Base-by-base conservation (phyloP, 2,797 vertebrate species). In the Eulemur rubriventer region DNA sequence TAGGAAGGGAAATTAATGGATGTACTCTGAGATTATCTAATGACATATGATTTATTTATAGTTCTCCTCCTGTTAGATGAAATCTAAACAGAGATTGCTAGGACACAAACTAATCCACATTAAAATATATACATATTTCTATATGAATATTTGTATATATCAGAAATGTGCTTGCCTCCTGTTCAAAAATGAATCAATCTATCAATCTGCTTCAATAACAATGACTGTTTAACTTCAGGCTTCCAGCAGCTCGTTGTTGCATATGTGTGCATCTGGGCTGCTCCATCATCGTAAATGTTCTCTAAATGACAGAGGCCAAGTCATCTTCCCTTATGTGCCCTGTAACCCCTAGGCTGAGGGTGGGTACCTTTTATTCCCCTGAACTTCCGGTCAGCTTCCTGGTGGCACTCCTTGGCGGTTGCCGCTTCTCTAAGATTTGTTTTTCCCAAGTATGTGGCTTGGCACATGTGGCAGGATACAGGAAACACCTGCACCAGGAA, bases 1-100 rank as follows among this genome's bases (percentile, higher is more conserved):
- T 24, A 81, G 70, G 48, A 83, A 91, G 55, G 82, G 55, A 95
- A 96, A 94, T 95, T 84, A 97, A 95, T 69, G 88, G 75, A 83
- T 69, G 20, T 48, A 76, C 30, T 69, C 26, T 80, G 61, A 84
- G 38, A 86, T 76, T 81, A 75, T 81, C 43, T 61, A 91, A 96
- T 76, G 67, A 87, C 1, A 76, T 57, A 26, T 35, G 70, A 52
- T 57, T 90, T 75, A 91, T 67, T 95, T 95, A 95, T 69, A 92
- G 70, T 57, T 93, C 30, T 83, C 61, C 4, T 95, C 24, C 41
- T 87, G 20, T 72, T 91, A 80, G 20, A 48, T 11, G 38, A 97
- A 91, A 96, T 35, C 24, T 70, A 92, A 85, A 69, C 41, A 88
- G 85, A 94, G n/a, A 85, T 76, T 75, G 38, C n/a, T 85, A 48